Percentiles rank a stretch among this genome's conserved stretches.
phyloP scores from a whole-genome alignment of 1,140 invertebrate species.

The Trinorchestia longiramus region DNA sequence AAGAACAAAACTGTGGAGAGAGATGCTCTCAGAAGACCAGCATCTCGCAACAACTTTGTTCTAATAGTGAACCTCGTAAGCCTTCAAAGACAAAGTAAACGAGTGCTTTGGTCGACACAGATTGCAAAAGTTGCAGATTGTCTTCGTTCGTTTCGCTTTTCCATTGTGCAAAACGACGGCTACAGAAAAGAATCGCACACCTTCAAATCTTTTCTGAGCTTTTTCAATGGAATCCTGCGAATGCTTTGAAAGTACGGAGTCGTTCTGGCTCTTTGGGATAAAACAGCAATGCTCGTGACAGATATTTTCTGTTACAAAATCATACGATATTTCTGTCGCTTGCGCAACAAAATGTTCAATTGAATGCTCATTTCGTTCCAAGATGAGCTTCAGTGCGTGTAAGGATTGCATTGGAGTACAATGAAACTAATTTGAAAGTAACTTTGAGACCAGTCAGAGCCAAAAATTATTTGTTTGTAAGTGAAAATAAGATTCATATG shows the following conservation, averaged over 20 bases:
- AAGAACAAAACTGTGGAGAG: not conserved
- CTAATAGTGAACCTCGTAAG: slow-evolving; percentile 54
- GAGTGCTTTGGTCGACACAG: slow-evolving; percentile 52
- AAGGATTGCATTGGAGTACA: not conserved
- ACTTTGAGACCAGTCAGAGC: not conserved
- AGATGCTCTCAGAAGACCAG: slow-evolving; percentile 14
- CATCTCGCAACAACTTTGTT: slow-evolving; percentile 23
- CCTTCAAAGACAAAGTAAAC: slow-evolving; percentile 55
- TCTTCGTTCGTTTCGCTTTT: slow-evolving; percentile 49
- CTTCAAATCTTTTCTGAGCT: slow-evolving; percentile 44
- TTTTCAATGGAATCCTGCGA: slow-evolving; percentile 34
- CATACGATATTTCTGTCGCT: not conserved
- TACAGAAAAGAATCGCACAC: slow-evolving; percentile 24
- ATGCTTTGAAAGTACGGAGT: slow-evolving; percentile 35
- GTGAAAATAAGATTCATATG: too few species aligned
- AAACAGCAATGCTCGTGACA: not conserved
- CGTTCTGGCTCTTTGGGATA: not conserved
- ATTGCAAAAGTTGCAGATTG: slow-evolving; percentile 53
- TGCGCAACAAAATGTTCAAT: not conserved
- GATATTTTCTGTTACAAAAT: not conserved
- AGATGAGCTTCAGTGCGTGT: not conserved
- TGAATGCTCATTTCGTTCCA: not conserved
- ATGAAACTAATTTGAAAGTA: not conserved
- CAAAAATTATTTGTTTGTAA: not conserved
- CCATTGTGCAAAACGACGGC: slow-evolving; percentile 45